These are phyloP conservation scores for Carterocephalus palaemon DNA, from an alignment of 2,888 invertebrate species.

Conservation along the genomic window DNA sequence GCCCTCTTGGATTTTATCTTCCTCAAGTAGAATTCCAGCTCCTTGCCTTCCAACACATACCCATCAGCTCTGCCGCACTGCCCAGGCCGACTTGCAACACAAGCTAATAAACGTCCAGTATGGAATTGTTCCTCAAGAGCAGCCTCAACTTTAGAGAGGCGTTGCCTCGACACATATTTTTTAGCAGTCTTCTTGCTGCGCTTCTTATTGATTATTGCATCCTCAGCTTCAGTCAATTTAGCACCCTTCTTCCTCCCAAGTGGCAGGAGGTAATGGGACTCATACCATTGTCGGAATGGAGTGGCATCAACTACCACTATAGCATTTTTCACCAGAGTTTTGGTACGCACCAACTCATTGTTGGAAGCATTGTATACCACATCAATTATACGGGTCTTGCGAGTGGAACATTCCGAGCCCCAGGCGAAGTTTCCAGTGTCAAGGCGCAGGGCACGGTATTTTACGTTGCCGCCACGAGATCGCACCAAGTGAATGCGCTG, in stretches of 20 bases:
- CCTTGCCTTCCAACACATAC: constrained; percentile 99
- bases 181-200: constrained; percentile 94
- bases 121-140: constrained; percentile 98
- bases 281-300: constrained; percentile 99
- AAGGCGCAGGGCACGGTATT: constrained; percentile 96
- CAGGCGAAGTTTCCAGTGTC: constrained; percentile 99
- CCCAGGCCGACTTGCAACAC: constrained; percentile 97
- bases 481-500: constrained; percentile 96
- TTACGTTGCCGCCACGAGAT: constrained; percentile 97
- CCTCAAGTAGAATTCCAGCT: constrained; percentile 99
- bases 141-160: constrained; percentile 95
- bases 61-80: constrained; percentile 99
- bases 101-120: constrained; percentile 96
- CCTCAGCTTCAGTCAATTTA: constrained; percentile 96
- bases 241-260: constrained; percentile 98
- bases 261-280: constrained; percentile 96
- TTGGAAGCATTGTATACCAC: constrained; percentile 99
- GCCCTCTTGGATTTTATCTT: constrained; percentile 99
- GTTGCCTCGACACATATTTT: constrained; percentile 95
- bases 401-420: constrained; percentile 98
- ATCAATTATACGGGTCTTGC: constrained; percentile 99
- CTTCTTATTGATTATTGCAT: constrained; percentile 95
- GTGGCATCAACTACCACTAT: constrained; percentile 98
- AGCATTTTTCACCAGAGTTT: constrained; percentile 99
- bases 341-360: constrained; percentile 99